A percentile compares a stretch with the other conserved stretches of the same genome.
These are phyloP conservation scores for Pseudochirops corinnae DNA, from an alignment of 2,797 vertebrate genomes.

Conservation along the genomic window DNA sequence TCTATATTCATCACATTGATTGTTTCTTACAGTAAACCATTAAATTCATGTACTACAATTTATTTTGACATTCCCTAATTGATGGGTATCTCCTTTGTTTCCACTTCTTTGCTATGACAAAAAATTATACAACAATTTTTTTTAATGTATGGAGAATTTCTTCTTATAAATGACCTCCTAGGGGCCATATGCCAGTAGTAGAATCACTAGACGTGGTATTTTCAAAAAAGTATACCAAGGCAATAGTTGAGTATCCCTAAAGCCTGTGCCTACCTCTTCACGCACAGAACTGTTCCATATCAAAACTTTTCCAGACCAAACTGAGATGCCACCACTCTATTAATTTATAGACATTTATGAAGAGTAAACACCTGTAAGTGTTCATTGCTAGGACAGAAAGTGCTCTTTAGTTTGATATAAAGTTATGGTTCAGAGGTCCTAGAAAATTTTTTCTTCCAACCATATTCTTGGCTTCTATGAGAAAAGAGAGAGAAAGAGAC, in stretches of 20 bases:
- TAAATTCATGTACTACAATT: neutral
- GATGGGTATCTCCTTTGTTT: neutral
- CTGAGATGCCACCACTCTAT: neutral
- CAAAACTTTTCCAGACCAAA: neutral
- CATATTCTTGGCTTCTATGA: neutral
- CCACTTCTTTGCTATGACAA: neutral
- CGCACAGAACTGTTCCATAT: neutral
- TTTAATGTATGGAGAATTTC: neutral
- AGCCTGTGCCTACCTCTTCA: neutral
- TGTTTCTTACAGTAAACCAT: neutral
- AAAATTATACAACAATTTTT: neutral
- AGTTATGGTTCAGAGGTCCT: conserved; percentile 28
- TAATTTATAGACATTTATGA: neutral
- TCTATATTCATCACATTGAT: neutral
- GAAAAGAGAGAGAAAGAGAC: neutral
- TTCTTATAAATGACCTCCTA: neutral
- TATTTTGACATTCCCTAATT: neutral
- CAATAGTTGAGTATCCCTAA: neutral
- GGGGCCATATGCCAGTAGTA: neutral
- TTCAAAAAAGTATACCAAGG: neutral
- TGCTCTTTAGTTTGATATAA: neutral
- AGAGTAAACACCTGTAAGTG: neutral
- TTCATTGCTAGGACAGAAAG: conserved; percentile 36
- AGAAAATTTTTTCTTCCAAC: neutral
- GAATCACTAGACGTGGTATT: neutral